Conservation (phyloP, 2,797 vertebrate genomes). For the Acrocephalus scirpaceus region DNA sequence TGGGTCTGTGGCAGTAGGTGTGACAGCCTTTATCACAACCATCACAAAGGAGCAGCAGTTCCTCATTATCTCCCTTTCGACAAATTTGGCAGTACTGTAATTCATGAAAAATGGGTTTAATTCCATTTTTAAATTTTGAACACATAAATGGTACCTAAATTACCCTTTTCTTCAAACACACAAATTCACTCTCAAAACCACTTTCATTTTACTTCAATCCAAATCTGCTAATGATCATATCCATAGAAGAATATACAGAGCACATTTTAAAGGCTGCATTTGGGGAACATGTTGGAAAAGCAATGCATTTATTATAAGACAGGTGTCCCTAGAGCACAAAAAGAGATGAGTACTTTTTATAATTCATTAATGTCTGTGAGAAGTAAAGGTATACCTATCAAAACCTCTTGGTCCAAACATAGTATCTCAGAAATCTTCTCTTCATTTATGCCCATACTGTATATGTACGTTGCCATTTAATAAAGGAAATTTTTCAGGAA, state of each 20-base stretch:
- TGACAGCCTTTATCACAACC: slow-evolving; percentile 99
- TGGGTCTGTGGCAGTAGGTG: slow-evolving; percentile 98
- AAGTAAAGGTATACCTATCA: not conserved
- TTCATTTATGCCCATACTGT: not conserved
- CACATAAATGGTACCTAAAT: not conserved
- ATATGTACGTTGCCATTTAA: not conserved
- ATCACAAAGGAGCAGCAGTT: slow-evolving; percentile 95
- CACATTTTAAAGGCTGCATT: not conserved
- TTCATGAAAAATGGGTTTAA: slow-evolving; percentile 56
- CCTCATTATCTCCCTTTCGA: slow-evolving; percentile 97
- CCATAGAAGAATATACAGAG: not conserved
- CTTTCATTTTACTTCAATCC: slow-evolving; percentile 30
- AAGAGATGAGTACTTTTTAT: slow-evolving; percentile 8
- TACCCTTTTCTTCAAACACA: slow-evolving; percentile 25
- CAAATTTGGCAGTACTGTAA: slow-evolving; percentile 97
- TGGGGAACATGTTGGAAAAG: slow-evolving; percentile 49
- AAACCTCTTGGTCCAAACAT: not conserved
- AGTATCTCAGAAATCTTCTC: not conserved
- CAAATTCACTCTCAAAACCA: not conserved
- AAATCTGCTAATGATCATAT: not conserved
- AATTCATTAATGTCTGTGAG: not conserved
- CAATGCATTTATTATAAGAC: slow-evolving; percentile 31
- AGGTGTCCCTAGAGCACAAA: slow-evolving; percentile 39
- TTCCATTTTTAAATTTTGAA: not conserved
- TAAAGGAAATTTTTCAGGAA: not conserved